These are phyloP conservation scores for Ageneiosus marmoratus DNA, from an alignment of 2,113 vertebrate species.

Conservation along the genomic window DNA sequence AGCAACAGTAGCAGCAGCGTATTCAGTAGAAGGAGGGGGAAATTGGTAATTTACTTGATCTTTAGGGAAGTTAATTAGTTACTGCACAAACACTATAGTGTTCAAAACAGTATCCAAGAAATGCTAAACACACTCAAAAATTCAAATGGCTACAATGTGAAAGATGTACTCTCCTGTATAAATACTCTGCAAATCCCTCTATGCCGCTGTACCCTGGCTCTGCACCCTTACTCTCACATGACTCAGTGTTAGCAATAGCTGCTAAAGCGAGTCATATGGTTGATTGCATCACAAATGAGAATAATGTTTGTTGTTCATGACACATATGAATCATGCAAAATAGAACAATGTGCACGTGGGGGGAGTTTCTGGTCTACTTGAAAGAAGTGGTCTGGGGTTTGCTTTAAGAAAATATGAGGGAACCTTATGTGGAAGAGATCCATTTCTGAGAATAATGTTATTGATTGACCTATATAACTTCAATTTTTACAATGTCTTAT, in stretches of 20 bases:
- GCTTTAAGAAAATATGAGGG: neutral
- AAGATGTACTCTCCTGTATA: neutral
- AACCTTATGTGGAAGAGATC: neutral
- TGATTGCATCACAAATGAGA: neutral
- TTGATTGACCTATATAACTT: too few relatives aligned
- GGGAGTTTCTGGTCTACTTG: neutral
- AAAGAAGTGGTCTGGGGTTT: neutral
- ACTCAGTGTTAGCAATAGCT: neutral
- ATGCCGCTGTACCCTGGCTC: neutral
- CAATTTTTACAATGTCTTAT: neutral
- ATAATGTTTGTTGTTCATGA: neutral
- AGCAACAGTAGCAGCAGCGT: neutral
- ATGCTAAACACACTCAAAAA: neutral
- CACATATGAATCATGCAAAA: neutral
- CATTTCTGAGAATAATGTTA: neutral
- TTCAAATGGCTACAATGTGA: neutral
- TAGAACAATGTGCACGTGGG: neutral
- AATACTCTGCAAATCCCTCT: neutral
- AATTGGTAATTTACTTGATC: neutral
- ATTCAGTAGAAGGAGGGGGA: neutral
- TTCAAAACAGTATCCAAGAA: neutral
- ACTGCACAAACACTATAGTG: neutral
- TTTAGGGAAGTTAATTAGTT: neutral
- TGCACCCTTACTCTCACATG: neutral
- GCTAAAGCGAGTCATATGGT: neutral